Base-by-base conservation (phyloP, 2,888 invertebrate species). In the Trichacis sp. region DNA sequence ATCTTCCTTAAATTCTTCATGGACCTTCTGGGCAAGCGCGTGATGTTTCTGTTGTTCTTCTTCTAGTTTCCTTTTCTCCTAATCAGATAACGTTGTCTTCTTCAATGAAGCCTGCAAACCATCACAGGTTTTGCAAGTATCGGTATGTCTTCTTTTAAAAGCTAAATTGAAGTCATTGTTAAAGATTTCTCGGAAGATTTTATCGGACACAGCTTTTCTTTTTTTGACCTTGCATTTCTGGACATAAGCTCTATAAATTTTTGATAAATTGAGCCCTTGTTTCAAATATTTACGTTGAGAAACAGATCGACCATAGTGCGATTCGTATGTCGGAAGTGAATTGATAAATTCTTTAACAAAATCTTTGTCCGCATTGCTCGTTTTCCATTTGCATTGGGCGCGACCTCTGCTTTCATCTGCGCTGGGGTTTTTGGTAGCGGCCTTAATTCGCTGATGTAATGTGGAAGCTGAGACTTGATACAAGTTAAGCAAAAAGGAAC, bases 121-220 rank as follows among this genome's bases (percentile, higher is more conserved):
- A 15, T 65, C 60, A 30, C 63, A 63, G 1, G 38, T 53, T 49
- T 57, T 63, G 9, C 57, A 63, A 2, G 49, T 56, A 17, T 65
- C 60, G 0, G 65, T 52, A 42, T 65, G 50, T 11, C 55, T 43
- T 19, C 51, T 54, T 30, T 64, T 55, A 17, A 64, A 64, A 43
- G 17, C 17, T 0, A 64, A 9, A 47, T 59, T 64, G 24, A 50
- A 64, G 3, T 64, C 60, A 14, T 14, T 33, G 45, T 64, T 64
- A 4, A 64, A 64, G 9, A 64, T 60, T n/a, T 56, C 18, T 0
- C 56, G 52, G 33, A 64, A 64, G 11, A 58, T 54, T 9, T 46
- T 14, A 24, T 43, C 20, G 1, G 54, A 64, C 5, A 58, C 55
- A 5, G 54, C n/a, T n/a, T 15, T 58, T n/a, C 33, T 53, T 0